phyloP scores from a whole-genome alignment of 2,797 vertebrate species.

The Odontamblyopus rebecca region DNA sequence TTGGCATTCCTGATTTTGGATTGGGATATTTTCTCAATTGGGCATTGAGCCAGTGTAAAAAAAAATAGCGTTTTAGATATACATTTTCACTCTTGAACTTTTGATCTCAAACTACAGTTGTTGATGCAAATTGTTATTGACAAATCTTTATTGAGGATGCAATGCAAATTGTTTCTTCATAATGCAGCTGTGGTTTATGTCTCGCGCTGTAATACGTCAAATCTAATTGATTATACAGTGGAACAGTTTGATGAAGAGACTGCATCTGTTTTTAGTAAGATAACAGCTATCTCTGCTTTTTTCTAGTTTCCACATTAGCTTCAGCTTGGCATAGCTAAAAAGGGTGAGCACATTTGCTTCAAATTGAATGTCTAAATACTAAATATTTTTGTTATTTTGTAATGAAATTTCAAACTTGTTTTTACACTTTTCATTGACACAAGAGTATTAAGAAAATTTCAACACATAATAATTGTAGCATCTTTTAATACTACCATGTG shows the following conservation, averaged over 20 bases:
- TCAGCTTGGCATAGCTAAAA: neutral
- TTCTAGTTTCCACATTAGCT: constrained; percentile 1
- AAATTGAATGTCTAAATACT: neutral
- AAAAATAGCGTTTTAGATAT: neutral
- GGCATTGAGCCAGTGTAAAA: neutral
- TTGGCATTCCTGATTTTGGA: neutral
- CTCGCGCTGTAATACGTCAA: constrained; percentile 19
- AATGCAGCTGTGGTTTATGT: constrained; percentile 1
- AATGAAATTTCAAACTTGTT: neutral
- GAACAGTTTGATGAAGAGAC: constrained; percentile 4
- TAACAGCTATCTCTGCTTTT: neutral
- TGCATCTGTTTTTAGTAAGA: constrained; percentile 26
- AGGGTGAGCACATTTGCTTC: neutral
- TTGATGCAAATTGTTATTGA: neutral
- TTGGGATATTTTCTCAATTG: neutral
- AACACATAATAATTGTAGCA: too few relatives aligned
- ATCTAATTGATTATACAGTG: constrained; percentile 34
- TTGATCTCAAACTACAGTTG: neutral
- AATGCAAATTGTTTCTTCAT: neutral
- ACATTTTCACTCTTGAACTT: neutral
- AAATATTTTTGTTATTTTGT: too few relatives aligned
- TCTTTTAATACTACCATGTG: too few relatives aligned
- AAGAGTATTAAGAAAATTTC: neutral
- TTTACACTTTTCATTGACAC: neutral
- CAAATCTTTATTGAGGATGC: neutral